phyloP scores from a whole-genome alignment of 2,888 invertebrate species.

The Nineta flava region DNA sequence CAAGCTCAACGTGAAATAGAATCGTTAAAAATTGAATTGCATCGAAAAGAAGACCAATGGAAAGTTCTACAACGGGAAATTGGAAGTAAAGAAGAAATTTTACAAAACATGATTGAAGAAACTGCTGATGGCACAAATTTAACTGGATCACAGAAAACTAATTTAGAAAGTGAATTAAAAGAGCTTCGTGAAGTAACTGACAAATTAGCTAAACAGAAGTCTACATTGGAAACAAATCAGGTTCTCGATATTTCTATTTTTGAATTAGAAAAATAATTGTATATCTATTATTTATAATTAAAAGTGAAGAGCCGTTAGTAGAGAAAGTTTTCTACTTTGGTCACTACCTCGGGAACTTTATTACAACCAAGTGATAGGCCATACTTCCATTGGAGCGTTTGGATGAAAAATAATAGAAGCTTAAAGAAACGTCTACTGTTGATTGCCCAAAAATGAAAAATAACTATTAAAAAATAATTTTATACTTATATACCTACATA shows the following conservation, averaged over 20 bases:
- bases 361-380: too few species aligned
- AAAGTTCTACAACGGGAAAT: conserved; percentile 36
- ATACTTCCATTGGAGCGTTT: too few species aligned
- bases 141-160: not conserved
- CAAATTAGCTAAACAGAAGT: not conserved
- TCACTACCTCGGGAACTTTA: too few species aligned
- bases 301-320: too few species aligned
- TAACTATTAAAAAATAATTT: too few species aligned
- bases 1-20: conserved; percentile 37
- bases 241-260: not conserved
- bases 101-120: conserved; percentile 33
- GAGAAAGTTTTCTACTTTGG: too few species aligned
- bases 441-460: too few species aligned
- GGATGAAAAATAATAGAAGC: too few species aligned
- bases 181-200: not conserved
- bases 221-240: not conserved
- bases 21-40: conserved; percentile 34
- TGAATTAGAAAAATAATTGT: too few species aligned
- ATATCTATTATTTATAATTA: too few species aligned
- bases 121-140: not conserved
- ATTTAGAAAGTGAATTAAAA: not conserved
- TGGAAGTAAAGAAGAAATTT: conserved; percentile 35
- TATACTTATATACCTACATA: too few species aligned
- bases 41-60: conserved; percentile 36
- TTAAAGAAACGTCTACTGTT: too few species aligned